Base-by-base conservation (phyloP, 2,113 vertebrate species). In the Porphyrio hochstetteri region DNA sequence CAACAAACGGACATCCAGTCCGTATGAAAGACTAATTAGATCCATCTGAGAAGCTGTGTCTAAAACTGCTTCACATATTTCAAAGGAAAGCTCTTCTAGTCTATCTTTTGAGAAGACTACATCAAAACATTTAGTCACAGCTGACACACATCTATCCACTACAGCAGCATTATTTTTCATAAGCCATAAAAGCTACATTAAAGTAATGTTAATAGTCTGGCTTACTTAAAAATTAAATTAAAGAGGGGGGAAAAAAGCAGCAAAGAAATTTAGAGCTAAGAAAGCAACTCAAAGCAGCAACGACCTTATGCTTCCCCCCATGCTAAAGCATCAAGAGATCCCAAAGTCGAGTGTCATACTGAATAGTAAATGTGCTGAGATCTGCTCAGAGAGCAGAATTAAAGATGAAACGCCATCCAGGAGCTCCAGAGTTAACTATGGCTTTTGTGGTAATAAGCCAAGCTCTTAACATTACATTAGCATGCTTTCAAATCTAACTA, bases 1-100 rank as follows among this genome's bases (percentile, higher is more conserved):
- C 98, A 98, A 98, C 98, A 98, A 98, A 98, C 94, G 97, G 98
- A 98, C 98, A 98, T 98, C 97, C 98, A 98, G 97, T 96, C 97
- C 89, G 95, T 98, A 97, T 95, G 98, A 98, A 98, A 97, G 96
- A 97, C 98, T 99, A 98, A 99, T 99, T 98, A 98, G 98, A 98
- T 98, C 98, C 98, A 99, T 98, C 98, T 99, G 98, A 98, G 97
- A 97, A 97, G 96, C 97, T 94, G 95, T 95, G 97, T 96, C 97
- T 97, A 96, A 97, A 97, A 97, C 97, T 90, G 97, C 96, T 98
- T 97, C 98, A 97, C 98, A 97, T 97, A 97, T 98, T 98, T 98
- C 98, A 98, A 98, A 98, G 97, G 95, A 95, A 98, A 97, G 95
- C 94, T 96, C 94, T 97, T 91, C 92, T 91, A 81, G 88, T 95